These are phyloP conservation scores for Rhagonycha fulva DNA, from an alignment of 2,888 invertebrate species.

Conservation along the genomic window DNA sequence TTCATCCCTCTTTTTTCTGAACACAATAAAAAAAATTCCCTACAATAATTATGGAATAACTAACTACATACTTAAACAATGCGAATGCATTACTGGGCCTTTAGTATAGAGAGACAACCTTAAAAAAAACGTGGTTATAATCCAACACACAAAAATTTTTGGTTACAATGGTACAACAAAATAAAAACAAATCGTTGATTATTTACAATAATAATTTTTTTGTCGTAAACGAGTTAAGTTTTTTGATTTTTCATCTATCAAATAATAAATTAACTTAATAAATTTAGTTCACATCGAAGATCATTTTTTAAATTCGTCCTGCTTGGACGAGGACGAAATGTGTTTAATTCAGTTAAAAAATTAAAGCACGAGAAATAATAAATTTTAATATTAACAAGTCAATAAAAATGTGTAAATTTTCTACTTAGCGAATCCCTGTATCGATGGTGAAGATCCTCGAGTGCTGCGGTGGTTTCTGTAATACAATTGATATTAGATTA, in stretches of 20 bases:
- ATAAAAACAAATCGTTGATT: neutral
- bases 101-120: neutral
- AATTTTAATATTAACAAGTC: neutral
- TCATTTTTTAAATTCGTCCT: constrained; percentile 1
- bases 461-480: neutral
- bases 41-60: neutral
- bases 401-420: neutral
- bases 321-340: neutral
- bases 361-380: neutral
- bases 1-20: constrained; percentile 8
- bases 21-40: neutral
- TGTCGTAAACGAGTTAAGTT: neutral
- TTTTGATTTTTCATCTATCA: neutral
- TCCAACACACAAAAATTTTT: neutral
- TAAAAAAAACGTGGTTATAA: neutral
- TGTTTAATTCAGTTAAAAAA: neutral
- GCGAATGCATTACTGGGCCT: neutral
- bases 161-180: neutral
- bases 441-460: constrained; percentile 10
- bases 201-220: neutral
- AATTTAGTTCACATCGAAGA: neutral
- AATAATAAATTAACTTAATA: neutral
- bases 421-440: constrained; percentile 37
- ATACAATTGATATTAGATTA: neutral
- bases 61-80: neutral